A percentile compares a stretch with the other conserved stretches of the same genome.
Conservation (phyloP, 2,888 invertebrate species). For the Drosophila stalkeri region DNA sequence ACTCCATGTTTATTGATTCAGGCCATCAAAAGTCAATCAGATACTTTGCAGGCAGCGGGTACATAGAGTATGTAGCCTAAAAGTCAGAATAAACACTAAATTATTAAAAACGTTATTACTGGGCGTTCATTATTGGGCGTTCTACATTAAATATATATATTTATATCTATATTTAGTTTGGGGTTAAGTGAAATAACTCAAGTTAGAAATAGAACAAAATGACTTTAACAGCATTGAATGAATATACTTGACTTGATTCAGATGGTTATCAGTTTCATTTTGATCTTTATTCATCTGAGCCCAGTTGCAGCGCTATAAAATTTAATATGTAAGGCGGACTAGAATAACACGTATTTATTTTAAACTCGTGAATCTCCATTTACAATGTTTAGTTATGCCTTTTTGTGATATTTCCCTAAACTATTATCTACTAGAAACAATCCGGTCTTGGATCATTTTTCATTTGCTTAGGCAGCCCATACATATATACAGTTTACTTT, state of each 20-base stretch:
- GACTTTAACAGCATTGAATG: not conserved
- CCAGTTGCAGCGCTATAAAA: too few relatives aligned
- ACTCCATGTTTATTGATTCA: conserved; percentile 57
- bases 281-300: too few relatives aligned
- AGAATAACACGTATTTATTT: too few relatives aligned
- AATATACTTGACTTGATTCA: too few relatives aligned
- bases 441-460: not conserved
- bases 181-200: not conserved
- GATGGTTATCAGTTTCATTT: too few relatives aligned
- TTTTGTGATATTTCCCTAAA: too few relatives aligned
- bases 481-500: not conserved
- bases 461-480: not conserved
- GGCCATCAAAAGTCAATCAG: conserved; percentile 63
- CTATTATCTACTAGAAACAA: not conserved
- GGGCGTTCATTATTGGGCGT: too few relatives aligned
- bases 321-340: too few relatives aligned
- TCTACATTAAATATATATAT: not conserved
- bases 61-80: not conserved
- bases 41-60: conserved; percentile 13
- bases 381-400: too few relatives aligned
- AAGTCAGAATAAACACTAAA: conserved; percentile 7
- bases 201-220: not conserved
- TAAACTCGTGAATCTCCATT: too few relatives aligned
- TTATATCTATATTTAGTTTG: not conserved
- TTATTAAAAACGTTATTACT: conserved; percentile 22